Percentiles rank a stretch among this genome's conserved stretches.
Evolutionary conservation across 1,140 invertebrate species (phyloP).

Genomic region (Solen grandis): DNA sequence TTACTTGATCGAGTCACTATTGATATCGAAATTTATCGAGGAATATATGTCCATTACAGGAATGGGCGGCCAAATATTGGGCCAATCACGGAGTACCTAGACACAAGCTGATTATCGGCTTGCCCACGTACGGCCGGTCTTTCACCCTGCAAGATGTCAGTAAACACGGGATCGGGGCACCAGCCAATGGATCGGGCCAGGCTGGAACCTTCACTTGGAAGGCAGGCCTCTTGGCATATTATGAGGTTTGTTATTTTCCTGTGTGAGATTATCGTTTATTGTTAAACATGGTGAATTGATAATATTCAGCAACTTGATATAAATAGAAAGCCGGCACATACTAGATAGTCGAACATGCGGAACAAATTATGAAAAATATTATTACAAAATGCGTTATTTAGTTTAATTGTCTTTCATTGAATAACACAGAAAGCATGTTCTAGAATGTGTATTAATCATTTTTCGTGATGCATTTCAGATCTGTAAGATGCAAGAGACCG

Average conservation of each 20-base stretch:
- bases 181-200: slow-evolving; percentile 52
- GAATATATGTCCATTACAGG: slow-evolving; percentile 49
- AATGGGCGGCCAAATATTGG: slow-evolving; percentile 72
- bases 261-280: too few relatives aligned
- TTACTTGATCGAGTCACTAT: not conserved
- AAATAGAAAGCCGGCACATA: too few relatives aligned
- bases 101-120: slow-evolving; percentile 97
- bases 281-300: not conserved
- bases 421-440: not conserved
- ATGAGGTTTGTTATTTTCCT: slow-evolving; percentile 82
- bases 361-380: not conserved
- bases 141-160: slow-evolving; percentile 57
- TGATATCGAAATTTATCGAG: not conserved
- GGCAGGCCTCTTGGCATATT: slow-evolving; percentile 66
- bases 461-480: slow-evolving; percentile 8
- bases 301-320: too few relatives aligned
- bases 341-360: not conserved
- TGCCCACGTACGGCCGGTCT: slow-evolving; percentile 84
- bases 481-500: slow-evolving; percentile 34
- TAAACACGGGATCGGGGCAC: slow-evolving; percentile 47
- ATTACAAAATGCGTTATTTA: not conserved
- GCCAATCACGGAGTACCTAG: slow-evolving; percentile 89
- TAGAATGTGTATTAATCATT: not conserved
- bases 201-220: slow-evolving; percentile 84
- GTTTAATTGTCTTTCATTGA: not conserved